Conservation (phyloP, 2,113 vertebrate species). For the Festucalex cinctus region DNA sequence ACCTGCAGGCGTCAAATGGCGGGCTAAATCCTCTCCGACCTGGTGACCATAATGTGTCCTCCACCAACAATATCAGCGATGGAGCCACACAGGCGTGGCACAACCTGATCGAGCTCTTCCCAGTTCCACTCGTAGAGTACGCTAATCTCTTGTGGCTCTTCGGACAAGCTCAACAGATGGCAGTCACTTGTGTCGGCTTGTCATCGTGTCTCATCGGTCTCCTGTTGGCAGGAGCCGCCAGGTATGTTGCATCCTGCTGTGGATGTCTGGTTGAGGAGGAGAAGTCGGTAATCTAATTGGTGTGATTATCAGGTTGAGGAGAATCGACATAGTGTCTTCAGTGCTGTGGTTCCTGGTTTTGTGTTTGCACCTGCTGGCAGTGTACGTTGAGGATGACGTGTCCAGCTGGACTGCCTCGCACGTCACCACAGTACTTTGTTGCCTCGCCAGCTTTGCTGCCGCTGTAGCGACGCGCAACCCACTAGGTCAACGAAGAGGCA, state of each 20-base stretch:
- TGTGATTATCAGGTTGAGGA: slow-evolving; percentile 76
- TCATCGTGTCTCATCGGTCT: slow-evolving; percentile 84
- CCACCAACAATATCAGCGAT: slow-evolving; percentile 18
- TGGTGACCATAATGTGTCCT: slow-evolving; percentile 40
- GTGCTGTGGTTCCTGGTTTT: slow-evolving; percentile 87
- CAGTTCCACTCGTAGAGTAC: slow-evolving; percentile 63
- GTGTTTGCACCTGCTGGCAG: slow-evolving; percentile 77
- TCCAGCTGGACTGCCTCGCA: slow-evolving; percentile 82
- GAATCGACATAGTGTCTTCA: slow-evolving; percentile 84
- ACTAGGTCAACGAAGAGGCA: slow-evolving; percentile 78
- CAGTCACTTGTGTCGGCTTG: slow-evolving; percentile 79
- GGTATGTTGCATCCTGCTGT: slow-evolving; percentile 62
- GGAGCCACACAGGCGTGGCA: slow-evolving; percentile 59
- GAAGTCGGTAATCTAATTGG: background rate
- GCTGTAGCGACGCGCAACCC: slow-evolving; percentile 86
- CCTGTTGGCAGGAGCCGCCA: slow-evolving; percentile 82
- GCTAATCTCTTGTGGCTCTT: slow-evolving; percentile 74
- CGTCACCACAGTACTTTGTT: slow-evolving; percentile 80
- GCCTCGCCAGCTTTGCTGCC: slow-evolving; percentile 87
- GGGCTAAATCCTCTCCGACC: slow-evolving; percentile 38
- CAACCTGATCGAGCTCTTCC: slow-evolving; percentile 75
- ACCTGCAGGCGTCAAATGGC: slow-evolving; percentile 30
- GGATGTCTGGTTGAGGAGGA: background rate
- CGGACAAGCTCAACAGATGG: slow-evolving; percentile 80
- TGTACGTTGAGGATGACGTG: slow-evolving; percentile 65